A percentile compares a stretch with the other conserved stretches of the same genome.
Evolutionary conservation across 2,113 vertebrate genomes (phyloP).

Genomic region (Eidolon helvum): DNA sequence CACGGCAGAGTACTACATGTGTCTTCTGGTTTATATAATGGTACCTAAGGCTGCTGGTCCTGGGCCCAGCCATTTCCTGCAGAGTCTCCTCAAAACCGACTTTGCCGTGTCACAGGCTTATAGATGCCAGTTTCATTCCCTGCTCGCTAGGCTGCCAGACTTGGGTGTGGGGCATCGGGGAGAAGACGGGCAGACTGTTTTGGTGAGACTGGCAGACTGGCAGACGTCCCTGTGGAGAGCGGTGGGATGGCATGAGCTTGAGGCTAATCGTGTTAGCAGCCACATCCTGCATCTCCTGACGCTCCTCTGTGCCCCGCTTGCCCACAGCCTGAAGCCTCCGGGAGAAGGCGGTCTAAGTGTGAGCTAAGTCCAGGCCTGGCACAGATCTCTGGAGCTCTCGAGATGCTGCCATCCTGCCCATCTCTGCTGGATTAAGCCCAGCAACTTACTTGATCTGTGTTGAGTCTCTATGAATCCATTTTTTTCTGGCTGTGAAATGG

Average conservation of each 20-base stretch:
- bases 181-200: background rate
- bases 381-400: background rate
- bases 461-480: background rate
- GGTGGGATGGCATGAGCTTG: background rate
- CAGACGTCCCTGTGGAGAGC: background rate
- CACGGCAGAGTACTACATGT: fast-evolving
- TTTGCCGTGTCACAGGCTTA: background rate
- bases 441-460: background rate
- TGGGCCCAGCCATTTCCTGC: background rate
- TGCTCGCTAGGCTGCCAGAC: background rate
- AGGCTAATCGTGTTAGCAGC: background rate
- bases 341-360: background rate
- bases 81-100: background rate
- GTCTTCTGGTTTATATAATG: too few relatives aligned
- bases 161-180: background rate
- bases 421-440: background rate
- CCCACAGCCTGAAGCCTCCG: background rate
- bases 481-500: background rate
- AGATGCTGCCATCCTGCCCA: background rate
- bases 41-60: background rate
- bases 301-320: background rate
- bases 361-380: background rate
- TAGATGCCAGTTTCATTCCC: background rate
- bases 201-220: background rate
- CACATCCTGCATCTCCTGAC: background rate